These are phyloP conservation scores for Drosophila lowei DNA, from an alignment of 1,140 invertebrate genomes.

Conservation along the genomic window DNA sequence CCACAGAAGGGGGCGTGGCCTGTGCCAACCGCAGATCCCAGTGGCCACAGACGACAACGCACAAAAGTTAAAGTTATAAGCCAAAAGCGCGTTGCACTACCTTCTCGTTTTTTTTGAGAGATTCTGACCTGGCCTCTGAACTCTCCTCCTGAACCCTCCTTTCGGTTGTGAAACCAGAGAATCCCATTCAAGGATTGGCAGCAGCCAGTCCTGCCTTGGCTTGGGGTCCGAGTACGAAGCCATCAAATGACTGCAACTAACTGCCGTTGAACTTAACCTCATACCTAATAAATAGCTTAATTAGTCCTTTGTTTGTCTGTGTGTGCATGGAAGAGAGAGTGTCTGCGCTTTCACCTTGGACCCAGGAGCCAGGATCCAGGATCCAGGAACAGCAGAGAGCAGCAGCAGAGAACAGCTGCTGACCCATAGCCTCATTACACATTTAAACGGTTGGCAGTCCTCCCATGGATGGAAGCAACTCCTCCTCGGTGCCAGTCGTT, in stretches of 20 bases:
- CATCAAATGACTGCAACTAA: slow-evolving; percentile 56
- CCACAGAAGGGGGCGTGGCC: slow-evolving; percentile 19
- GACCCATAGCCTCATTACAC: slow-evolving; percentile 48
- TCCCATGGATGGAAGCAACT: neutral
- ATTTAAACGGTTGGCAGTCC: slow-evolving; percentile 46
- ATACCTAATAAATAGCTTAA: slow-evolving; percentile 68
- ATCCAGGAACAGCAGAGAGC: slow-evolving; percentile 2
- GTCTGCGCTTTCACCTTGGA: slow-evolving; percentile 49
- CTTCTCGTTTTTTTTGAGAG: slow-evolving; percentile 7
- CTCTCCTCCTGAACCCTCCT: neutral
- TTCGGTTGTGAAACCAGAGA: neutral
- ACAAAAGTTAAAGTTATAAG: slow-evolving; percentile 46
- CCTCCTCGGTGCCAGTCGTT: neutral
- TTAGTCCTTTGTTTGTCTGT: slow-evolving; percentile 41
- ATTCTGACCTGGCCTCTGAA: slow-evolving; percentile 13
- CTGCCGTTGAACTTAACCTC: slow-evolving; percentile 60
- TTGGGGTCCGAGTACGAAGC: slow-evolving; percentile 25
- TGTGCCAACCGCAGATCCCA: slow-evolving; percentile 30
- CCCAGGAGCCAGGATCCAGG: slow-evolving; percentile 2
- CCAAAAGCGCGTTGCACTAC: slow-evolving; percentile 38
- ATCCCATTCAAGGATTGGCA: slow-evolving; percentile 15
- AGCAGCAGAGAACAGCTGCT: slow-evolving; percentile 9
- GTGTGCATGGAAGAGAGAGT: slow-evolving; percentile 2
- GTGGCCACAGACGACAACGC: slow-evolving; percentile 21
- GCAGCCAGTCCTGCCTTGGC: too few relatives aligned